Percentiles rank a stretch among this genome's conserved stretches.
Evolutionary conservation across 2,888 invertebrate genomes (phyloP).

Genomic region (Mythimna vitellina): DNA sequence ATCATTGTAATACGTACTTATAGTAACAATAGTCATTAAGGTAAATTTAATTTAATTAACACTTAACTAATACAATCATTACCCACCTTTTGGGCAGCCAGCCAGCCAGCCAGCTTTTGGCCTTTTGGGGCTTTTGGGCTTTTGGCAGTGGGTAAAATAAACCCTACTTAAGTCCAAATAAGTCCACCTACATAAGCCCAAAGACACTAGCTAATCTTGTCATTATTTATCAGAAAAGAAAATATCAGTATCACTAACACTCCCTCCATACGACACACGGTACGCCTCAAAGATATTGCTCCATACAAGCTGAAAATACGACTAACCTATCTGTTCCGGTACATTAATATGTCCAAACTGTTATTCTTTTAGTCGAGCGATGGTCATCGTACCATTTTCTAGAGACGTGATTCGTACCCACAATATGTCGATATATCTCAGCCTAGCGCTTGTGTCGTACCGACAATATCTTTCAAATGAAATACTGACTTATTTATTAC

Average conservation of each 20-base stretch:
- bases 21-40: too few species aligned
- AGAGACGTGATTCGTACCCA: slow-evolving; percentile 46
- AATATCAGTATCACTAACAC: not conserved
- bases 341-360: slow-evolving; percentile 16
- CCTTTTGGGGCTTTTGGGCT: too few species aligned
- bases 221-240: not conserved
- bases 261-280: not conserved
- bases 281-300: not conserved
- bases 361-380: slow-evolving; percentile 21
- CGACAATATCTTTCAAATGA: slow-evolving; percentile 36
- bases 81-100: too few species aligned
- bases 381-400: slow-evolving; percentile 46
- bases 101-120: too few species aligned
- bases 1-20: too few species aligned
- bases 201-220: not conserved
- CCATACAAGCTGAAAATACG: slow-evolving; percentile 11
- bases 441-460: slow-evolving; percentile 23
- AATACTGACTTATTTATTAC: slow-evolving; percentile 49
- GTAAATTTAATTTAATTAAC: too few species aligned
- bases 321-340: slow-evolving; percentile 8
- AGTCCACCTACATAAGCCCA: not conserved
- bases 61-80: too few species aligned
- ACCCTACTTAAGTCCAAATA: too few species aligned
- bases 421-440: slow-evolving; percentile 29
- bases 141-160: too few species aligned